phyloP scores from a whole-genome alignment of 2,797 vertebrate species.

The Lithobates pipiens region DNA sequence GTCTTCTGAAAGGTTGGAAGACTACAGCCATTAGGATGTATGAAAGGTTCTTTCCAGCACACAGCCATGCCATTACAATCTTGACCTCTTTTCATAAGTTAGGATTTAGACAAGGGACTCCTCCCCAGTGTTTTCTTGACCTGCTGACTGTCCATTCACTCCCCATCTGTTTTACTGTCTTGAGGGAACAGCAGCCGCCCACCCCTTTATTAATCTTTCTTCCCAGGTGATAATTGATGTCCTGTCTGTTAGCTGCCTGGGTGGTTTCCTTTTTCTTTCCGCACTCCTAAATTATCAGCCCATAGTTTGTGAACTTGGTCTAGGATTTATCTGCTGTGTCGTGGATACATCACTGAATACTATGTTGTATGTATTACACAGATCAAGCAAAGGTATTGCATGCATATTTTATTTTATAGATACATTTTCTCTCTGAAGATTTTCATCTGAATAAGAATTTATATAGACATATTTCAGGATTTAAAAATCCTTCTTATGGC shows the following conservation, averaged over 20 bases:
- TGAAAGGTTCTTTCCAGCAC: slow-evolving; percentile 77
- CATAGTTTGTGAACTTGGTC: slow-evolving; percentile 62
- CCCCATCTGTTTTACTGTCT: slow-evolving; percentile 80
- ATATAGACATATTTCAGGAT: no score
- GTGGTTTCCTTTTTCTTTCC: slow-evolving; percentile 71
- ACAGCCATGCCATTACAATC: slow-evolving; percentile 79
- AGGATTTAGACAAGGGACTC: slow-evolving; percentile 72
- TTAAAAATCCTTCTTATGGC: no score
- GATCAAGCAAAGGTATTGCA: no score
- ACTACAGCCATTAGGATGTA: slow-evolving; percentile 3
- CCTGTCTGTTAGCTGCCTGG: slow-evolving; percentile 74
- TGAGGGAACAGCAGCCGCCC: slow-evolving; percentile 75
- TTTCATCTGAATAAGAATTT: no score
- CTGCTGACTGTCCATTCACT: slow-evolving; percentile 79
- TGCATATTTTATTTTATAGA: no score
- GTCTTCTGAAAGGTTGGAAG: slow-evolving; percentile 74
- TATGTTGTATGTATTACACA: no score
- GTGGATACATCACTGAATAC: no score
- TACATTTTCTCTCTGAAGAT: no score
- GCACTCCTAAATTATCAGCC: slow-evolving; percentile 52
- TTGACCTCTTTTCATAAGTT: slow-evolving; percentile 78
- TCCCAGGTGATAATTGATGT: slow-evolving; percentile 74
- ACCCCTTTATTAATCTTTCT: slow-evolving; percentile 81
- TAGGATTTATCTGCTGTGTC: background rate
- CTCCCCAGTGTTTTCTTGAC: slow-evolving; percentile 78